A percentile compares a stretch with the other conserved stretches of the same genome.
These are phyloP conservation scores for Scomber scombrus DNA, from an alignment of 2,113 vertebrate species.

Conservation along the genomic window DNA sequence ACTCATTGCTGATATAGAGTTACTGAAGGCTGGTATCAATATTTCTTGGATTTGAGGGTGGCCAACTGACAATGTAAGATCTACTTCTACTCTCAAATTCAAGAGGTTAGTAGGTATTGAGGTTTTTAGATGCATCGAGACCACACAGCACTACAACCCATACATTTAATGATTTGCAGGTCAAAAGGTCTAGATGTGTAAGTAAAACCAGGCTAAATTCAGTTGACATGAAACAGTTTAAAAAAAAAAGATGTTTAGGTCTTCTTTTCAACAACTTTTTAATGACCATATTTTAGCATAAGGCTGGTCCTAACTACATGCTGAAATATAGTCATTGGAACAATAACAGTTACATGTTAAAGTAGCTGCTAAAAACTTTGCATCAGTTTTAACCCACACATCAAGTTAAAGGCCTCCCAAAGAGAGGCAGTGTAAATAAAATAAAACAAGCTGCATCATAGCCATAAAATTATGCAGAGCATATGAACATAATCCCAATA, in stretches of 20 bases:
- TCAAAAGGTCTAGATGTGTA: no score
- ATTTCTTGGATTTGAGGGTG: neutral
- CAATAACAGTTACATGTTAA: neutral
- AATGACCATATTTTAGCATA: no score
- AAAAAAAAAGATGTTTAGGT: no score
- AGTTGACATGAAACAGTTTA: no score
- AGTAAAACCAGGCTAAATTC: no score
- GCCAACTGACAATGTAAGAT: neutral
- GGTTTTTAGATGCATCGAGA: no score
- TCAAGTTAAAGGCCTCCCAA: neutral
- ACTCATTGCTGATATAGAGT: neutral
- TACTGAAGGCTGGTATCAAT: neutral
- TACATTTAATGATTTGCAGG: no score
- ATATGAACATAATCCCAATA: constrained; percentile 8
- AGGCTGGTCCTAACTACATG: no score
- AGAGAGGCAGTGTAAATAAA: neutral
- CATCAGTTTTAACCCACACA: neutral
- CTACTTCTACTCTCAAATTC: neutral
- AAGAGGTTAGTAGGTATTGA: no score
- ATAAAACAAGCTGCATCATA: neutral
- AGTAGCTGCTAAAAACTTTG: neutral
- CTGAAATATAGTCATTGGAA: neutral
- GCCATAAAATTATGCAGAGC: constrained; percentile 4
- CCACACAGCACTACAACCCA: no score
- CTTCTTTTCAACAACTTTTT: no score